Conservation (phyloP, 2,888 invertebrate genomes). For the Drosophila nr. perissopoda region DNA sequence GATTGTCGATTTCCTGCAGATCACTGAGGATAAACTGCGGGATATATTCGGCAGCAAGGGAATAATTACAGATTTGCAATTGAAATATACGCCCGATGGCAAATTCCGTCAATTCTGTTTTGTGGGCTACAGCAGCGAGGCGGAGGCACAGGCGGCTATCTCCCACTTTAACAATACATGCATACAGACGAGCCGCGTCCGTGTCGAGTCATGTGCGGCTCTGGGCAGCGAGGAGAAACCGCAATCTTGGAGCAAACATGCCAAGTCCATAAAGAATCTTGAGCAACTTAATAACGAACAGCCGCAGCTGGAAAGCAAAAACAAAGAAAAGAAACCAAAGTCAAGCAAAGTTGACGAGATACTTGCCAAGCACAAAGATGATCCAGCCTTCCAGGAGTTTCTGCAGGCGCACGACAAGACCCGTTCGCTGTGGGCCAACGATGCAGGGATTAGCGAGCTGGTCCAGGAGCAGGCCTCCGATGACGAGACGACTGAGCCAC, state of each 20-base stretch:
- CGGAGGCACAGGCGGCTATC: constrained; percentile 91
- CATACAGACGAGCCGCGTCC: constrained; percentile 92
- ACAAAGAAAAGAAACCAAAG: constrained; percentile 73
- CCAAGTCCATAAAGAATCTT: constrained; percentile 87
- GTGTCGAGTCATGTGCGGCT: constrained; percentile 90
- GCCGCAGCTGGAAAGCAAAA: constrained; percentile 81
- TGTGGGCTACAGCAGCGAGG: constrained; percentile 93
- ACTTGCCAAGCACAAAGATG: constrained; percentile 92
- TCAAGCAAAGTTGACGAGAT: constrained; percentile 88
- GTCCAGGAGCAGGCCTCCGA: constrained; percentile 67
- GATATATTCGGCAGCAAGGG: constrained; percentile 92
- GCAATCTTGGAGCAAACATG: constrained; percentile 96
- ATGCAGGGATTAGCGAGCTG: constrained; percentile 82
- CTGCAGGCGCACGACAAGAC: constrained; percentile 91
- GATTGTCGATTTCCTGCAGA: constrained; percentile 86
- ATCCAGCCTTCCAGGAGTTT: constrained; percentile 95
- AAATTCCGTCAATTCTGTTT: constrained; percentile 97
- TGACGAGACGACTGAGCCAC: not conserved
- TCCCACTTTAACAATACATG: constrained; percentile 93
- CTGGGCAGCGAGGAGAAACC: constrained; percentile 91
- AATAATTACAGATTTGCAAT: constrained; percentile 95
- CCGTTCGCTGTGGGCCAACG: constrained; percentile 87
- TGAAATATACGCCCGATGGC: constrained; percentile 96
- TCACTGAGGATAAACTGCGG: constrained; percentile 91
- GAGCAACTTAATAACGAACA: constrained; percentile 81